Conservation (phyloP, 2,888 invertebrate genomes). For the Synanthedon andrenaeformis region DNA sequence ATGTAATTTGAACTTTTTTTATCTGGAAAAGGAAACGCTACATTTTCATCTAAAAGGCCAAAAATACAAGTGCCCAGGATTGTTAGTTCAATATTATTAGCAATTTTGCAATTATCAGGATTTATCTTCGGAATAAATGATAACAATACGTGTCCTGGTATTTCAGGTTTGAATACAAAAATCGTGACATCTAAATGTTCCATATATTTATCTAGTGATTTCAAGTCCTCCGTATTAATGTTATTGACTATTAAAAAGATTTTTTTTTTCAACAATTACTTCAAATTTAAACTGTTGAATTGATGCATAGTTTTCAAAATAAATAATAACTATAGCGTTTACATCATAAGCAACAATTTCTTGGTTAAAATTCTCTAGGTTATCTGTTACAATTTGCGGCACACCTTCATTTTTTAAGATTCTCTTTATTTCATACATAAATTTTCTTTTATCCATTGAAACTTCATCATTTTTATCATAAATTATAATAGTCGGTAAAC, state of each 20-base stretch:
- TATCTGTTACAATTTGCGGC: background rate
- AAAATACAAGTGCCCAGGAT: conserved; percentile 25
- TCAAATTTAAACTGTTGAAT: conserved; percentile 11
- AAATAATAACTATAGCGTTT: conserved; percentile 14
- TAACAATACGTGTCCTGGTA: conserved; percentile 14
- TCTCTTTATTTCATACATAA: background rate
- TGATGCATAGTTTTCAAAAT: conserved; percentile 15
- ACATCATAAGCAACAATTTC: conserved; percentile 4
- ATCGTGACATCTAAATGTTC: too few species aligned
- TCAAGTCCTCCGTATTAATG: conserved; percentile 20
- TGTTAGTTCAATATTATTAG: conserved; percentile 9
- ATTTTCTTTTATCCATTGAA: background rate
- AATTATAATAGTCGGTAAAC: conserved; percentile 3
- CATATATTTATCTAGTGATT: too few species aligned
- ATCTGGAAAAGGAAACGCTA: conserved; percentile 19
- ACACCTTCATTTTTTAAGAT: conserved; percentile 1
- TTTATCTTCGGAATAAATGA: conserved; percentile 28
- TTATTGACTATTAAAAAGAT: conserved; percentile 21
- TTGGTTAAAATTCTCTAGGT: background rate
- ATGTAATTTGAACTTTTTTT: conserved; percentile 30
- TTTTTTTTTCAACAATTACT: conserved; percentile 13
- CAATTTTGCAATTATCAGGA: conserved; percentile 19
- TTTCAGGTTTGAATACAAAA: background rate
- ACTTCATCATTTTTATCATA: background rate
- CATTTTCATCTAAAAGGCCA: conserved; percentile 13